Conservation (phyloP, 2,888 invertebrate species). For the Isotomurus palustris region DNA sequence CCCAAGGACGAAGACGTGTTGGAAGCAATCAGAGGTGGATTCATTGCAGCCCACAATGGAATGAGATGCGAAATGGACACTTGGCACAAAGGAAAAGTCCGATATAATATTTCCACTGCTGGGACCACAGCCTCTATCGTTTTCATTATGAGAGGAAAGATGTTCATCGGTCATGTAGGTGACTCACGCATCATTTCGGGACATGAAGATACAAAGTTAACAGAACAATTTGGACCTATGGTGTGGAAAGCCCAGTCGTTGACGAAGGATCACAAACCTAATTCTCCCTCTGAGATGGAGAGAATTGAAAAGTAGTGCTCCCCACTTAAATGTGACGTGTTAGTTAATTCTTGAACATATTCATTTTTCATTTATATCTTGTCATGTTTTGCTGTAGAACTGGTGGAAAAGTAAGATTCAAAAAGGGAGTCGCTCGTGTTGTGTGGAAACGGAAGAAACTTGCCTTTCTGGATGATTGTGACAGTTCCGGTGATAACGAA, state of each 20-base stretch:
- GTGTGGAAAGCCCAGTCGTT: not conserved
- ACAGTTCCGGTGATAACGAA: too few species aligned
- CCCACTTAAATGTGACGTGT: too few species aligned
- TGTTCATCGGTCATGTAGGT: conserved; percentile 7
- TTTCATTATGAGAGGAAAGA: not conserved
- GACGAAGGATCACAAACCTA: conserved; percentile 8
- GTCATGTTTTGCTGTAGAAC: too few species aligned
- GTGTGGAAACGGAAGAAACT: not conserved
- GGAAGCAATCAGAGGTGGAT: not conserved
- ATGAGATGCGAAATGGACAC: too few species aligned
- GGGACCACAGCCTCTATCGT: conserved; percentile 1
- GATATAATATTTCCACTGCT: not conserved
- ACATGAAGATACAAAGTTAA: not conserved
- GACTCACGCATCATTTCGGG: conserved; percentile 1
- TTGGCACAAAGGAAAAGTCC: too few species aligned
- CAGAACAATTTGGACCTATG: too few species aligned
- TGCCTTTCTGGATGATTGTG: too few species aligned
- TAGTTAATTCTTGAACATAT: too few species aligned
- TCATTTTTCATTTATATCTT: too few species aligned
- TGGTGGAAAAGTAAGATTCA: not conserved
- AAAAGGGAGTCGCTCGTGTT: not conserved
- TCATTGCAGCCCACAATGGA: not conserved
- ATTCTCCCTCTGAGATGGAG: not conserved
- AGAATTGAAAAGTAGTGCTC: conserved; percentile 1
- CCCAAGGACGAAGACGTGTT: not conserved